Conservation (phyloP, 2,113 vertebrate species). For the Ochotona curzoniae region DNA sequence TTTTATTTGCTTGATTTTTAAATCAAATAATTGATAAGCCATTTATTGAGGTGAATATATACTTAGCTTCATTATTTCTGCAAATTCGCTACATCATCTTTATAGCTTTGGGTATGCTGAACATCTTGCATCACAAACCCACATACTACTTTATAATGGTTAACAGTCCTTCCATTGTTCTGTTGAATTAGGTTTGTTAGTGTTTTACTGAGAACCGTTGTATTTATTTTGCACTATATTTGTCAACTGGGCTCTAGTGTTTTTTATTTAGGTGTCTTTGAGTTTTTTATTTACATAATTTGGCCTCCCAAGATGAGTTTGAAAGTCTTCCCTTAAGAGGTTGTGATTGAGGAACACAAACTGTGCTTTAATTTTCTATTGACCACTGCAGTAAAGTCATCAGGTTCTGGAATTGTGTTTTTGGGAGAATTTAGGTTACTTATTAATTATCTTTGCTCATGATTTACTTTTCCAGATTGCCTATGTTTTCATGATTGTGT, state of each 20-base stretch:
- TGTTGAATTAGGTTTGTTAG: too few species aligned
- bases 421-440: not conserved
- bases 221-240: not conserved
- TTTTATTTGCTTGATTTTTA: too few species aligned
- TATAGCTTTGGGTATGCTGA: too few species aligned
- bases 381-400: not conserved
- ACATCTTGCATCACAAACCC: too few species aligned
- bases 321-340: not conserved
- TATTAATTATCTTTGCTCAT: not conserved
- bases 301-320: not conserved
- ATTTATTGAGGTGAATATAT: too few species aligned
- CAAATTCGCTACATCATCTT: too few species aligned
- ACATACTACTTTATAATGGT: too few species aligned
- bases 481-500: not conserved
- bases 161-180: too few species aligned
- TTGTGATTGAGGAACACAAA: too few species aligned
- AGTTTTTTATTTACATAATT: not conserved
- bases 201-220: too few species aligned
- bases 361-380: not conserved
- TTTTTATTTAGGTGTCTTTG: not conserved
- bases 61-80: too few species aligned
- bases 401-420: not conserved
- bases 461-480: not conserved
- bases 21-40: too few species aligned
- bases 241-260: not conserved